These are phyloP conservation scores for Hylyphantes graminicola DNA, from an alignment of 1,140 invertebrate genomes.

Conservation along the genomic window DNA sequence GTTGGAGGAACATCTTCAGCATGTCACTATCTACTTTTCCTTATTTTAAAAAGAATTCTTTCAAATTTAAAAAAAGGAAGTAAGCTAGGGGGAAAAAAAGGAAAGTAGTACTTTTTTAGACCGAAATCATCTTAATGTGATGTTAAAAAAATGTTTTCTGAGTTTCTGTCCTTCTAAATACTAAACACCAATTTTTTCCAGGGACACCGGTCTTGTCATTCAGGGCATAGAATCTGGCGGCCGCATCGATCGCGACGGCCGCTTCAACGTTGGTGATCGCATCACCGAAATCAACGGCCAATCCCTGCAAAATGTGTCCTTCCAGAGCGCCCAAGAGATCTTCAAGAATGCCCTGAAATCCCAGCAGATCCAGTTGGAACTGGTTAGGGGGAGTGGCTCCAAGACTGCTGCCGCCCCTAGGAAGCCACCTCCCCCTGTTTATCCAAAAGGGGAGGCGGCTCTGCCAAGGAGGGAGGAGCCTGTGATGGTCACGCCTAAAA, in stretches of 20 bases:
- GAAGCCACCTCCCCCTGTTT: constrained; percentile 54
- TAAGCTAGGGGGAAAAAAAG: too few relatives aligned
- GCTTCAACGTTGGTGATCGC: constrained; percentile 82
- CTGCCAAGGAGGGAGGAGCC: neutral
- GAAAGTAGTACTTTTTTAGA: too few relatives aligned
- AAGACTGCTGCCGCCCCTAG: constrained; percentile 20
- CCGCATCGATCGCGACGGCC: constrained; percentile 82
- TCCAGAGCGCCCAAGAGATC: constrained; percentile 80
- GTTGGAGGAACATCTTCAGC: too few relatives aligned
- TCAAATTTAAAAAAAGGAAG: too few relatives aligned
- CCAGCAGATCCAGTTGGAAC: constrained; percentile 75
- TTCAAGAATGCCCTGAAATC: constrained; percentile 79
- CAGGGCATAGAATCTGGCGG: constrained; percentile 88
- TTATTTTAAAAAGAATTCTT: too few relatives aligned
- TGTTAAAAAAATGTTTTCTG: too few relatives aligned
- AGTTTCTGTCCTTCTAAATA: too few relatives aligned
- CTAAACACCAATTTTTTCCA: neutral
- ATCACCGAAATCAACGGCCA: constrained; percentile 90
- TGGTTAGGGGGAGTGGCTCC: constrained; percentile 69
- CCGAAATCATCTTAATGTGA: too few relatives aligned
- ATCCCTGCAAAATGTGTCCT: constrained; percentile 78
- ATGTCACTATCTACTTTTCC: too few relatives aligned
- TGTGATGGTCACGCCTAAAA: neutral
- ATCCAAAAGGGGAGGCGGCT: constrained; percentile 17
- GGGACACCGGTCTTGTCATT: constrained; percentile 77